Evolutionary conservation across 2,888 invertebrate genomes (phyloP), one percentile per base, ranked within the genome.

Genomic region (Acleris holmiana): DNA sequence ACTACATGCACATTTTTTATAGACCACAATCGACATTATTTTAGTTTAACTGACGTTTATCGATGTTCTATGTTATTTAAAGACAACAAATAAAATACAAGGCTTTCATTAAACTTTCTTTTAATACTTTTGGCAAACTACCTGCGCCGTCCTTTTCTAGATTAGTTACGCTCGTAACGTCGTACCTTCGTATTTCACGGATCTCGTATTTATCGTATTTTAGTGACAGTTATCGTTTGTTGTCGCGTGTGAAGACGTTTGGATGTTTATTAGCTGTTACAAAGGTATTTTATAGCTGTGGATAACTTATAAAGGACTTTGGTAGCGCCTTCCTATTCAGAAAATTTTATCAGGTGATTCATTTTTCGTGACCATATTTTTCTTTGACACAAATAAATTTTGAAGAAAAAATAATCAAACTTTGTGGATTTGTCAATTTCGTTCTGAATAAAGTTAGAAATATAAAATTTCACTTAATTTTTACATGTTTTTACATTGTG

Each of bases 1-100:
- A 47, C 40, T 53, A 53, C n/a, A 4, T n/a, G 19, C 8, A 51
- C 53, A 46, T 53, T 54, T 63, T 64, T 64, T 58, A 58, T 48
- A 41, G 19, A 21, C 58, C 58, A 53, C 17, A 44, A 44, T n/a
- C n/a, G 15, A n/a, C 44, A n/a, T 41, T 44, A 6, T 44, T 44
- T 15, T 17, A n/a, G 17, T 44, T 17, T 15, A 17, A 7, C 44
- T 44, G 44, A 44, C 17, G 17, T 15, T 44, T n/a, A 44, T 44
- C 44, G 15, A 44, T 17, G 17, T 44, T 41, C 13, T n/a, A 44
- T 18, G 19, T 19, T 10, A 18, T 47, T 47, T 19, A 47, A 47
- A 47, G 7, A 18, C 18, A 47, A 17, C 7, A 8, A 47, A 47
- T 17, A 47, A 7, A 47, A 7, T 18, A 10, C 46, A 19, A 18